These are phyloP conservation scores for Microchirus variegatus DNA, from an alignment of 2,797 vertebrate genomes.

Conservation along the genomic window DNA sequence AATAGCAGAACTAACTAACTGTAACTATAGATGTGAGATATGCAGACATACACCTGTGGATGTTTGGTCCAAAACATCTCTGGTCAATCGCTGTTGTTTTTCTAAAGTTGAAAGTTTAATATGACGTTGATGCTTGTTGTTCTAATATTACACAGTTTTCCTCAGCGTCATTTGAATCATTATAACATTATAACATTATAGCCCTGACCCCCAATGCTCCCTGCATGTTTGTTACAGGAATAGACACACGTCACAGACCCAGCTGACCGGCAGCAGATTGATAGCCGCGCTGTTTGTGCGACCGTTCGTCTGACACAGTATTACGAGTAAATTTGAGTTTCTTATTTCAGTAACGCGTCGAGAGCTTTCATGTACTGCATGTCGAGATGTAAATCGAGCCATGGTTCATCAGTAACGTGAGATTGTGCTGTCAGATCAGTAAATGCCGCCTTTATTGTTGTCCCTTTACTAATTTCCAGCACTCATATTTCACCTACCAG, in stretches of 20 bases:
- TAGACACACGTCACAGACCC: neutral
- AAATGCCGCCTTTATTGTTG: conserved; percentile 60
- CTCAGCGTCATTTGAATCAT: too few relatives aligned
- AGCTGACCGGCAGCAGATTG: conserved; percentile 3
- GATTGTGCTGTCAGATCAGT: conserved; percentile 56
- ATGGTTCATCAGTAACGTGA: conserved; percentile 54
- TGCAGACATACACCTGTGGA: too few relatives aligned
- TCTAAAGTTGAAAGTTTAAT: too few relatives aligned
- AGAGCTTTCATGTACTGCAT: conserved; percentile 20
- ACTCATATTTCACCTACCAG: conserved; percentile 67
- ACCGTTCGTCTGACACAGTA: conserved; percentile 13
- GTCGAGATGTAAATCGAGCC: conserved; percentile 54
- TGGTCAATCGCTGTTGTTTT: too few relatives aligned
- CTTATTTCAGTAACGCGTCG: conserved; percentile 50
- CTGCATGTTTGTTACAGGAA: neutral
- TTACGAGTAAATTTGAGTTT: conserved; percentile 34
- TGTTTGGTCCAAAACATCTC: too few relatives aligned
- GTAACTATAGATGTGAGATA: too few relatives aligned
- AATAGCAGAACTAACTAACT: too few relatives aligned
- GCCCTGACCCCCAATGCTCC: neutral
- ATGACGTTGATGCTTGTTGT: too few relatives aligned
- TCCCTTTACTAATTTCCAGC: conserved; percentile 54
- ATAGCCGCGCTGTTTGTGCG: conserved; percentile 1
- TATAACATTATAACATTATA: neutral
- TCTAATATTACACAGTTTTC: too few relatives aligned